Base-by-base conservation (phyloP, 2,888 invertebrate species). In the Drosophila phalerata region DNA sequence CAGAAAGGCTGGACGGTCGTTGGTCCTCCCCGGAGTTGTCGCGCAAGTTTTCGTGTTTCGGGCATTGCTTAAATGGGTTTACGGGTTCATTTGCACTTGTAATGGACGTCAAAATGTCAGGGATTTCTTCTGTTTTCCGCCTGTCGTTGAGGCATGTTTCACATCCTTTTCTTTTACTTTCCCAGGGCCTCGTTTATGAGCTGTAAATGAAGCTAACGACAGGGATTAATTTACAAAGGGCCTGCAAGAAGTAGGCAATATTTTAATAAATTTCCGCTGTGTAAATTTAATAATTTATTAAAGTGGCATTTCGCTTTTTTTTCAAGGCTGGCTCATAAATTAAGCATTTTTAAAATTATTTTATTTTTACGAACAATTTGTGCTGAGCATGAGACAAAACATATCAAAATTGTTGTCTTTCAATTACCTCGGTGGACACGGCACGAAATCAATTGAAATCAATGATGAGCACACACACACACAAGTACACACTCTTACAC, bases 21-120 rank as follows among this genome's bases (percentile, higher is more conserved):
- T 4, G 4, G 61, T 32, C 58, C 52, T 40, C 32, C 57, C 45
- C 30, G 30, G 55, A 67, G 75, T 68, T 73, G 79, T 65, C 71
- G 82, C 65, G 43, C 55, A 85, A 77, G 67, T 84, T 87, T 82
- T 73, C 76, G 67, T 78, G 86, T 80, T 76, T 62, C 38, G 80
- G 79, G 77, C 72, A 86, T 81, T 78, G 69, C 76, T 71, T 80
- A 88, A 85, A 88, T 80, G 85, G 88, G 81, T 78, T 85, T 85
- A 85, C 85, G 87, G 87, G 76, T 71, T 88, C 76, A 88, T 88
- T 86, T 85, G 56, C 78, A 81, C 78, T 80, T 86, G 85, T 80
- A 85, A 85, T 86, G 73, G 87, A 69, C 81, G 73, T 80, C 81
- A 68, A 86, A 88, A 86, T 88, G 70, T 62, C 65, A 72, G 66